Conservation (phyloP, 2,113 vertebrate species). For the Brienomyrus longianalis region DNA sequence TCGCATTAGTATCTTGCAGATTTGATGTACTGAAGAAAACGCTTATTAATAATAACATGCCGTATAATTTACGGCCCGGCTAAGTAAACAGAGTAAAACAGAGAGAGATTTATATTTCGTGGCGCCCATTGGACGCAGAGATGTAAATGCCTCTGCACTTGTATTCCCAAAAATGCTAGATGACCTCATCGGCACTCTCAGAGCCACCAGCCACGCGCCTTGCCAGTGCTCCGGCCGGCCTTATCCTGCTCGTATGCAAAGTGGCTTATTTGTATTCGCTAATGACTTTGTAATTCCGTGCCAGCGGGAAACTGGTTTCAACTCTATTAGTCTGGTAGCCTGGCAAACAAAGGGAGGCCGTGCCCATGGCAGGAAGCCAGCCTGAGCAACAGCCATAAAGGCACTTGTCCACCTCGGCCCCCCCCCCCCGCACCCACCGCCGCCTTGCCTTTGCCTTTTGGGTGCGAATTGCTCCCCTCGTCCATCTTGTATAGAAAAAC, state of each 20-base stretch:
- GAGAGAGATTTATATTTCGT: neutral
- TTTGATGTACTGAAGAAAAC: neutral
- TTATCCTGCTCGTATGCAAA: constrained; percentile 33
- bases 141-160: neutral
- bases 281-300: constrained; percentile 65
- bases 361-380: constrained; percentile 52
- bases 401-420: constrained; percentile 43
- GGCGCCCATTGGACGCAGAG: neutral
- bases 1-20: constrained; percentile 3
- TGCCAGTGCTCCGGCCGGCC: neutral
- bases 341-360: constrained; percentile 48
- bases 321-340: constrained; percentile 35
- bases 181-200: neutral
- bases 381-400: constrained; percentile 44
- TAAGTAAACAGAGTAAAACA: neutral
- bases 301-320: constrained; percentile 54
- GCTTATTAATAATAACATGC: neutral
- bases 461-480: neutral
- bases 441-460: neutral
- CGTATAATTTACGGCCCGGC: neutral
- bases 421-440: neutral
- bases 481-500: neutral
- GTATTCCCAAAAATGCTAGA: neutral
- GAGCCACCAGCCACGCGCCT: neutral
- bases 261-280: constrained; percentile 58